Base-by-base conservation (phyloP, 2,888 invertebrate species). In the Spodoptera picta region DNA sequence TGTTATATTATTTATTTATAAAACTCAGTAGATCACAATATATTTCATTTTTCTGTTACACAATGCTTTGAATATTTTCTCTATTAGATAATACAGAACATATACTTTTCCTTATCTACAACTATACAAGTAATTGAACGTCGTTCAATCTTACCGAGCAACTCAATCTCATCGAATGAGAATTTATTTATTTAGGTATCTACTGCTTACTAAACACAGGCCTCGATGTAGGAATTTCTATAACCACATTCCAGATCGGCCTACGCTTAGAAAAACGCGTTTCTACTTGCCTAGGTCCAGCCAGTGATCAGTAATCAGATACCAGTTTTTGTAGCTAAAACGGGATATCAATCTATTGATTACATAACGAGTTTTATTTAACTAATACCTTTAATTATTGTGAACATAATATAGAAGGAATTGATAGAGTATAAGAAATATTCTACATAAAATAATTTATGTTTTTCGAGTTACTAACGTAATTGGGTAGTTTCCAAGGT, bases 211-310 rank as follows among this genome's bases (percentile, higher is more conserved):
- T 47, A 64, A n/a, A 6, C 49, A 36, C 45, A 43, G 48, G 55
- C 69, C 52, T 56, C 46, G 57, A 53, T 49, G 41, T 53, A 58
- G 48, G 59, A 72, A 75, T 75, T 65, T 52, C 57, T 70, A 75
- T 75, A 75, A 65, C 71, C 65, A 65, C 75, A 75, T 75, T 74
- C 60, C 55, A 60, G 53, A 23, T 43, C 59, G 24, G 36, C 71
- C 75, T 57, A 65, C 57, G 75, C 53, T 70, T 31, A 50, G 42
- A 44, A 74, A 69, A 68, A 50, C 48, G 60, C 53, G 31, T 42
- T 41, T 46, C 12, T 53, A 57, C 49, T 53, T 46, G 64, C 47
- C 47, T 53, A 65, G 53, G 31, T 54, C 48, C 52, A 73, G 42
- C 41, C 50, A 65, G 36, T 65, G 23, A 45, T 45, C 19, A 54